Percentiles rank a stretch among this genome's conserved stretches.
These are phyloP conservation scores for Typhlomys cinereus DNA, from an alignment of 2,113 vertebrate species.

Conservation along the genomic window DNA sequence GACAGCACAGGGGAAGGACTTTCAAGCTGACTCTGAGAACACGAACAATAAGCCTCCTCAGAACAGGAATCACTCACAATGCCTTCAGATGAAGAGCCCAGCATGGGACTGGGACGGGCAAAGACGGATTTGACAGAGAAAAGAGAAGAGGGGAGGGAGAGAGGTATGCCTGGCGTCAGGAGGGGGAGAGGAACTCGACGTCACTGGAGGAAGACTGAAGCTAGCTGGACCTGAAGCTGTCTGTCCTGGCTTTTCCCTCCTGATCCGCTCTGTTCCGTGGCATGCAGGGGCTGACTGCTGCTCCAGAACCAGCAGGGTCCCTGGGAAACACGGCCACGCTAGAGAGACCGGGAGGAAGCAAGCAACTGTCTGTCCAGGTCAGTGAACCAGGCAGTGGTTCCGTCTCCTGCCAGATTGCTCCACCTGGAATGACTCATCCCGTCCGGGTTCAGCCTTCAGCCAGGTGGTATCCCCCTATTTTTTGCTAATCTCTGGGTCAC, in stretches of 20 bases:
- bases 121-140: background rate
- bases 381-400: background rate
- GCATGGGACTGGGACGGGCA: background rate
- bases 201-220: no score
- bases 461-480: background rate
- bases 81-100: background rate
- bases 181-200: accelerated
- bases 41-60: background rate
- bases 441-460: background rate
- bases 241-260: background rate
- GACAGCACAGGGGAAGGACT: background rate
- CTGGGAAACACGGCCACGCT: background rate
- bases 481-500: background rate
- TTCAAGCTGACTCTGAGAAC: background rate
- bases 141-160: background rate
- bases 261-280: accelerated
- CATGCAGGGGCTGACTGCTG: no score
- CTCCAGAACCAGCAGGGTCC: background rate
- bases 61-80: background rate
- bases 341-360: background rate
- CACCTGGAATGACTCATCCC: background rate
- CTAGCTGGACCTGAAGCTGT: background rate
- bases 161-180: no score
- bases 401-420: background rate
- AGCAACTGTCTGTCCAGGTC: background rate